Conservation (phyloP, 2,797 vertebrate genomes). For the Lagocephalus sceleratus region DNA sequence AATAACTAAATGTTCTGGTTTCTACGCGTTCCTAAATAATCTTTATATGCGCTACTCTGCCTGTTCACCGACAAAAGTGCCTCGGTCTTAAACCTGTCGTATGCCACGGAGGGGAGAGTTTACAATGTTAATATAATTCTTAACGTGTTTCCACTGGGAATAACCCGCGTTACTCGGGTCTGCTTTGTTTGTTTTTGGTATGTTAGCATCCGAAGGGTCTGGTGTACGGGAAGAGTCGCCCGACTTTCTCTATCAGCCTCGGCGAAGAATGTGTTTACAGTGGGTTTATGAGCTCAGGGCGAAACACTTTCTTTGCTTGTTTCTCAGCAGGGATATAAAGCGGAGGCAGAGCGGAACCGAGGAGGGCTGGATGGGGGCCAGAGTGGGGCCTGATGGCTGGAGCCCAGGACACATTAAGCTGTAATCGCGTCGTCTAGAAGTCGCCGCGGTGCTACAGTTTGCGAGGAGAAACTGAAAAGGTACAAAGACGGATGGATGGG, state of each 20-base stretch:
- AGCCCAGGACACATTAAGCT: constrained; percentile 53
- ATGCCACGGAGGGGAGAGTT: constrained; percentile 9
- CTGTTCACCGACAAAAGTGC: constrained; percentile 4
- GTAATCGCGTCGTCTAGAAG: constrained; percentile 62
- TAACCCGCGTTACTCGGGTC: constrained; percentile 32
- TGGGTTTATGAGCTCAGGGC: constrained; percentile 52
- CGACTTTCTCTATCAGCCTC: constrained; percentile 32
- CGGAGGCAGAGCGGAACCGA: constrained; percentile 37
- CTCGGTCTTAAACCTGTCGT: constrained; percentile 30
- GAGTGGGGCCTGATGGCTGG: constrained; percentile 69
- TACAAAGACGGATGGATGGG: constrained; percentile 26
- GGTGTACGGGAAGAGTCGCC: constrained; percentile 35
- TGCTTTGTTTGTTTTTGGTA: constrained; percentile 32
- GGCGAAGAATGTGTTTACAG: constrained; percentile 62
- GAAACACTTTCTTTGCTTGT: constrained; percentile 48
- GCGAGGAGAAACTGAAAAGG: constrained; percentile 73
- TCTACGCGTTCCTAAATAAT: constrained; percentile 7
- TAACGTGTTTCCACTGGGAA: constrained; percentile 18
- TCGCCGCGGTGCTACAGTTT: constrained; percentile 67
- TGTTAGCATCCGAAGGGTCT: constrained; percentile 45
- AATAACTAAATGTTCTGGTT: constrained; percentile 24
- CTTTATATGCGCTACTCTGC: background rate
- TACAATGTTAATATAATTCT: constrained; percentile 13
- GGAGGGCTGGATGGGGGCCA: constrained; percentile 55
- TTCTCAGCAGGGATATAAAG: constrained; percentile 49